phyloP scores from a whole-genome alignment of 1,140 invertebrate species.

The Acromyrmex echinatior region DNA sequence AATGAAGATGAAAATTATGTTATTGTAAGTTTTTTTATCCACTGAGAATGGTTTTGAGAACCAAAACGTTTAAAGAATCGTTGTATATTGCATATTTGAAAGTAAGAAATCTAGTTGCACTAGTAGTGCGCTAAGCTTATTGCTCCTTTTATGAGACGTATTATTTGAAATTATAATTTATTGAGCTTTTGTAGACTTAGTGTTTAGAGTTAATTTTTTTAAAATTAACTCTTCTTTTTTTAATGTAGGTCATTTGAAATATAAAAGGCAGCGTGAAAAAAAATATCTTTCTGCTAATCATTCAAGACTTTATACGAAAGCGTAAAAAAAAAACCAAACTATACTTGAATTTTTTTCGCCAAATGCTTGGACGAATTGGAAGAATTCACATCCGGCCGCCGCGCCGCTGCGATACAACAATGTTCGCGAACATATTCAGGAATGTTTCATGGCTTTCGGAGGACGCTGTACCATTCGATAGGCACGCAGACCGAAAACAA shows the following conservation, averaged over 20 bases:
- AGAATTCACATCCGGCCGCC: constrained; percentile 22
- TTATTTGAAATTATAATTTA: too few species aligned
- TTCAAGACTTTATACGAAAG: neutral
- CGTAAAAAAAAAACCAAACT: neutral
- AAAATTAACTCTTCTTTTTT: too few species aligned
- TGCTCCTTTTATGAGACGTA: too few species aligned
- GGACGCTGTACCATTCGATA: constrained; percentile 44
- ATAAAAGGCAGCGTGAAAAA: neutral
- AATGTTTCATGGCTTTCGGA: constrained; percentile 34
- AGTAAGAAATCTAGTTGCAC: too few species aligned
- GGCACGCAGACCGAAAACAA: constrained; percentile 60
- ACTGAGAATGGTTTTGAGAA: too few species aligned
- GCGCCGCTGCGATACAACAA: constrained; percentile 34
- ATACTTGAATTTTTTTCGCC: neutral
- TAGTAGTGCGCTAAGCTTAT: too few species aligned
- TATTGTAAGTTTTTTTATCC: too few species aligned
- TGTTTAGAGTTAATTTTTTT: too few species aligned
- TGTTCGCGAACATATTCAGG: constrained; percentile 43
- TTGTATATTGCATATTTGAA: too few species aligned
- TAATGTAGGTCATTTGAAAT: neutral
- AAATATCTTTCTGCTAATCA: neutral
- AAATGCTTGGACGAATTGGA: neutral
- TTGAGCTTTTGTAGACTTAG: too few species aligned
- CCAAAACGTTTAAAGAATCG: too few species aligned
- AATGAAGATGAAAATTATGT: too few species aligned